Evolutionary conservation across 1,140 invertebrate species (phyloP).

Genomic region (Neuroterus valhalla): DNA sequence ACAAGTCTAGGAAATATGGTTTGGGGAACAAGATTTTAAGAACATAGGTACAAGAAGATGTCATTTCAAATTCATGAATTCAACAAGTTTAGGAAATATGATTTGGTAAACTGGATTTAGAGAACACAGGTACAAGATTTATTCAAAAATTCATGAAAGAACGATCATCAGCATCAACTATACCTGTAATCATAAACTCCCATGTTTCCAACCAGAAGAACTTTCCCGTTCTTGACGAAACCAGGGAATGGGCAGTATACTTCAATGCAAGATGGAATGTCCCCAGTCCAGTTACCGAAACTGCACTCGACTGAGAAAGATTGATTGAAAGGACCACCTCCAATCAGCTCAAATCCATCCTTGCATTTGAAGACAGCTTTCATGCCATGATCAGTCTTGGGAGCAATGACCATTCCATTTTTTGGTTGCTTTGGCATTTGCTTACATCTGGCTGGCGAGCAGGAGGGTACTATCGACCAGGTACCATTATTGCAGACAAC

Average conservation of each 20-base stretch:
- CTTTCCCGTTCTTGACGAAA: constrained; percentile 91
- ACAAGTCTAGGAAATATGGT: not conserved
- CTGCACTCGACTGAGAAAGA: constrained; percentile 86
- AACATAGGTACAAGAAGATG: too few species aligned
- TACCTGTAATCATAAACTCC: constrained; percentile 92
- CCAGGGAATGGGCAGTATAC: constrained; percentile 97
- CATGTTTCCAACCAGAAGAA: constrained; percentile 96
- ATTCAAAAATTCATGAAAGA: not conserved
- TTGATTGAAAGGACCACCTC: constrained; percentile 75
- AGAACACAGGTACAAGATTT: too few species aligned
- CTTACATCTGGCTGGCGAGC: constrained; percentile 92
- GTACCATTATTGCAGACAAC: constrained; percentile 95
- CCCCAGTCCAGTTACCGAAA: constrained; percentile 94
- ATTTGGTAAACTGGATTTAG: too few species aligned
- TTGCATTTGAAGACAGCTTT: constrained; percentile 93
- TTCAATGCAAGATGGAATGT: constrained; percentile 89
- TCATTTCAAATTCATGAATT: too few species aligned
- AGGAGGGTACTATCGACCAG: constrained; percentile 94
- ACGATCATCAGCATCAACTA: not conserved
- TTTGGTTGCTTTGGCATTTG: constrained; percentile 89
- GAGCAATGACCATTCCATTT: constrained; percentile 96
- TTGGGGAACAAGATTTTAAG: too few species aligned
- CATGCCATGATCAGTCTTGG: constrained; percentile 96
- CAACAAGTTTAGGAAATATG: not conserved
- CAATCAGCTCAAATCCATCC: constrained; percentile 88